Evolutionary conservation across 2,888 invertebrate genomes (phyloP), one percentile per base, ranked within the genome.

Genomic region (Syrphus vitripennis): DNA sequence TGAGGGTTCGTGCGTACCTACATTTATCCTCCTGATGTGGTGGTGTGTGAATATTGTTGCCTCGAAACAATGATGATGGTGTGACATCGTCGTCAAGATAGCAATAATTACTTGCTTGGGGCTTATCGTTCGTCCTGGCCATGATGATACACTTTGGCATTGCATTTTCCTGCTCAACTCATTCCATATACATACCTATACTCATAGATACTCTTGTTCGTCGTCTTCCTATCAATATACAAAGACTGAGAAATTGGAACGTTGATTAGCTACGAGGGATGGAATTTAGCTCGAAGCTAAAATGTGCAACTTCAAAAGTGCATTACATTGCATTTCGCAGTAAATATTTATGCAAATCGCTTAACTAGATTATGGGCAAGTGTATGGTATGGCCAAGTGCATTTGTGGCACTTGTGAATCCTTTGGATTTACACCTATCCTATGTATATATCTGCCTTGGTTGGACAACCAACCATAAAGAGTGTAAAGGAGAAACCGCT

Each of bases 341-440:
- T 86, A 86, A 86, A 86, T 86, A 86, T 86, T 86, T 82, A 86
- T 86, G 86, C 86, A 86, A 86, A 86, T 86, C 86, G 86, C 86
- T 86, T 86, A 86, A 86, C 81, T 78, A 72, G 86, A 86, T 86
- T 86, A 86, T 78, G 48, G 37, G 86, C 3, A 9, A 10, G 9
- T 34, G 7, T 9, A 9, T 34, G 34, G 7, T 53, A 63, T 77
- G 55, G 74, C 57, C 65, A 86, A 86, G 74, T 81, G 81, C 70
- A 77, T 81, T 78, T 86, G 77, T 59, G 61, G 74, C 63, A 24
- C 77, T 65, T 74, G 72, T 69, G 55, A 74, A 69, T 72, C 69
- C 81, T 63, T 81, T 81, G 55, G 45, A 61, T 42, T 48, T 34
- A 34, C 57, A 31, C 1, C 19, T 53, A 14, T 45, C 45, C 21